Evolutionary conservation across 2,797 vertebrate genomes (phyloP).

Genomic region (Galaxias olidus): DNA sequence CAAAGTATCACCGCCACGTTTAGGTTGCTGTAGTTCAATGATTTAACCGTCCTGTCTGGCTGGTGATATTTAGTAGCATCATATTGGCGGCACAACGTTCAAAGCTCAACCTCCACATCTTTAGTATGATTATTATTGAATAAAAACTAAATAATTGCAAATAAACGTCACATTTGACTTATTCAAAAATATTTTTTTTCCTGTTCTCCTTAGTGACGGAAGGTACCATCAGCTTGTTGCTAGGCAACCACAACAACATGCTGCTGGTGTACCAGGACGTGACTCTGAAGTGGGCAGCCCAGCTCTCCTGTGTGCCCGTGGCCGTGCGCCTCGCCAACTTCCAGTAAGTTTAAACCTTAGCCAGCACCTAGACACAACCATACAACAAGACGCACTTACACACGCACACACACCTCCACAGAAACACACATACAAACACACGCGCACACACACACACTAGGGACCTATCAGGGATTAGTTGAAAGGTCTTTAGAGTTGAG

Average conservation of each 20-base stretch:
- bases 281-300: conserved; percentile 91
- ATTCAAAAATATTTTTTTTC: conserved; percentile 16
- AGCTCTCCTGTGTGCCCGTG: conserved; percentile 86
- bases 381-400: too few species aligned
- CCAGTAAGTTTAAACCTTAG: conserved; percentile 79
- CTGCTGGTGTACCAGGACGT: conserved; percentile 92
- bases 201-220: conserved; percentile 80
- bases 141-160: too few species aligned
- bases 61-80: too few species aligned
- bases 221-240: conserved; percentile 85
- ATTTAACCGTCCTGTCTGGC: too few species aligned
- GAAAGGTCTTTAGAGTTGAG: too few species aligned
- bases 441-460: conserved; percentile 2
- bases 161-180: not conserved
- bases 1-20: too few species aligned
- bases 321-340: conserved; percentile 84
- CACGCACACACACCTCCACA: not conserved
- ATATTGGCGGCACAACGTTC: too few species aligned
- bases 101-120: too few species aligned
- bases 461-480: too few species aligned
- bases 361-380: conserved; percentile 6
- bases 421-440: not conserved
- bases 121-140: too few species aligned
- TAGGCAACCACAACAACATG: conserved; percentile 89
- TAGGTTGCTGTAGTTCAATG: too few species aligned